Conservation (phyloP, 1,140 invertebrate species). For the Papilio glaucus region DNA sequence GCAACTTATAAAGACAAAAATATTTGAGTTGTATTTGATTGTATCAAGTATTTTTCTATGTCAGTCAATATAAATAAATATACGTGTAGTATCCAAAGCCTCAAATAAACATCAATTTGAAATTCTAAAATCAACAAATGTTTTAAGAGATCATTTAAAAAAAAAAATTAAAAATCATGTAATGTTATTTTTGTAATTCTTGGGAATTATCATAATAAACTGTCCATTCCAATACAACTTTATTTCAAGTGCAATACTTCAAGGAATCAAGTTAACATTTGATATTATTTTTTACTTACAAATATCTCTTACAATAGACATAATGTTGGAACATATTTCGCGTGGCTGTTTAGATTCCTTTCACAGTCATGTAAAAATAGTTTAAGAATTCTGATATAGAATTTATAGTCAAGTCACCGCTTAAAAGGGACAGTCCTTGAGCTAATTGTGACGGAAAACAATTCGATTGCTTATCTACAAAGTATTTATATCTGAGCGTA, state of each 20-base stretch:
- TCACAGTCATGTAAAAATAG: conserved; percentile 38
- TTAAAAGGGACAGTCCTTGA: conserved; percentile 60
- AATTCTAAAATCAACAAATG: too few species aligned
- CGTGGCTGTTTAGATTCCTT: conserved; percentile 32
- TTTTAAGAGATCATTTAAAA: too few species aligned
- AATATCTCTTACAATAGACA: conserved; percentile 23
- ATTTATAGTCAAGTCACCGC: conserved; percentile 41
- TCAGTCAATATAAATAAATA: too few species aligned
- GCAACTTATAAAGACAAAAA: too few species aligned
- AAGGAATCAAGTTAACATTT: neutral
- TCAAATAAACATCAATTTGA: too few species aligned
- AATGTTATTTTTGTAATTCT: neutral
- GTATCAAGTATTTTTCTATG: too few species aligned
- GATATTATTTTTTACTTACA: conserved; percentile 12
- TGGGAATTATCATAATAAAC: conserved; percentile 4
- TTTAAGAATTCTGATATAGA: conserved; percentile 15
- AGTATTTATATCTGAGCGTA: conserved; percentile 51
- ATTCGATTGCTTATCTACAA: conserved; percentile 56
- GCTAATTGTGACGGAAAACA: conserved; percentile 60
- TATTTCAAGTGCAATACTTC: neutral
- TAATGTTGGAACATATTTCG: conserved; percentile 28
- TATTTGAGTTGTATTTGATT: too few species aligned
- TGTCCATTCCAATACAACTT: conserved; percentile 20
- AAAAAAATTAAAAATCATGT: too few species aligned
- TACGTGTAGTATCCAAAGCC: too few species aligned